Evolutionary conservation across 37 sponge, comb jelly and placozoan species (phyloP), one percentile per base, ranked within the genome.

Genomic region (Geodia barretti): DNA sequence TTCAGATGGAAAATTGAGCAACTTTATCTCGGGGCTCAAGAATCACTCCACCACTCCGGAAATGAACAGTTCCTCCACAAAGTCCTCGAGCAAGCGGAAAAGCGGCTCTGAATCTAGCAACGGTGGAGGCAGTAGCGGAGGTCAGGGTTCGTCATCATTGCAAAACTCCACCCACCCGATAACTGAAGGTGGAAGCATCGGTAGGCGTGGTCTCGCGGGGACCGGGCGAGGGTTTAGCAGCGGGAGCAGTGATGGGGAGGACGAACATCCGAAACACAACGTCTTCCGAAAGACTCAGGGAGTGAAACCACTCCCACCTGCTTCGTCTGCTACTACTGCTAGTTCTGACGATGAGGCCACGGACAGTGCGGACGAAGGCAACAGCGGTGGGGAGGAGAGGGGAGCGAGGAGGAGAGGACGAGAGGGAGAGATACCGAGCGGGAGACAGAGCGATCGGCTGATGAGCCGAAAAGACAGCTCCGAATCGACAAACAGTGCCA

Each of bases 291-390:
- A 21, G 38, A 74, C 32, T 37, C 73, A 83, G 65, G 83, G 60
- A 34, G 42, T 41, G 21, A 73, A 62, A 41, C 54, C 14, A 17
- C 11, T 14, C 54, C 7, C 7, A 14, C 54, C 54, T 14, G 3
- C 41, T 2, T 62, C 61, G 31, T 41, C 28, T 19, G 60, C 23
- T 60, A 60, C 40, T n/a, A 4, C 58, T 21, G 80, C 75, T 2
- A 79, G 77, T 26, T 66, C 64, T 1, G 87, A 86, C 29, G 87
- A 86, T 42, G 87, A 80, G 64, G 74, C 74, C 0, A 86, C 87
- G 2, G 87, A 86, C 70, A 86, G 87, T 80, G 87, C 87, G 36
- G 80, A 79, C 36, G 87, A 86, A 32, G 87, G 80, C 11, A 47
- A 47, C 54, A 47, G 54, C 14, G 54, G 54, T 17, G 54, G 14